Conservation (phyloP, 2,888 invertebrate species). For the Operophtera brumata region DNA sequence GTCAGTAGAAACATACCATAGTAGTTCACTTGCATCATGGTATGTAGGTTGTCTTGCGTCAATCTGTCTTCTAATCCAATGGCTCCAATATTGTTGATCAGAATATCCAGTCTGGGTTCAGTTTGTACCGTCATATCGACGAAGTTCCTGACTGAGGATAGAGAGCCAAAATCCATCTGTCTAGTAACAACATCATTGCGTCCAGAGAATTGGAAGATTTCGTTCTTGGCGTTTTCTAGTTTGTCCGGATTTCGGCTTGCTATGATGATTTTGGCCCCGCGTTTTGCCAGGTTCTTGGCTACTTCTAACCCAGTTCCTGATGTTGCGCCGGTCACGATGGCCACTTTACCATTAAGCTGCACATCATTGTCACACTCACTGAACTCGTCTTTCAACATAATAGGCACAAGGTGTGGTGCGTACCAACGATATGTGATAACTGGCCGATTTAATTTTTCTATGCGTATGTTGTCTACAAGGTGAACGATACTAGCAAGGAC, state of each 20-base stretch:
- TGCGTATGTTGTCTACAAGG: background rate
- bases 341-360: constrained; percentile 57
- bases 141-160: constrained; percentile 79
- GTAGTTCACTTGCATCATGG: constrained; percentile 81
- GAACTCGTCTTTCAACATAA: constrained; percentile 50
- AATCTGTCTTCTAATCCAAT: constrained; percentile 62
- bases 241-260: constrained; percentile 71
- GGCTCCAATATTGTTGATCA: constrained; percentile 76
- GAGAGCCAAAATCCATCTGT: constrained; percentile 73
- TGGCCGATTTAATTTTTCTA: constrained; percentile 12
- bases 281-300: constrained; percentile 64
- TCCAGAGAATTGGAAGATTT: constrained; percentile 45
- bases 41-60: constrained; percentile 82
- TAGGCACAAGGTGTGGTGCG: constrained; percentile 3
- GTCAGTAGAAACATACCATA: constrained; percentile 62
- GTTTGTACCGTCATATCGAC: constrained; percentile 73
- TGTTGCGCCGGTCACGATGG: constrained; percentile 65
- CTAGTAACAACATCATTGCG: constrained; percentile 49
- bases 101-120: constrained; percentile 71
- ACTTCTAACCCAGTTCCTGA: constrained; percentile 61
- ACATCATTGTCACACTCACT: constrained; percentile 49
- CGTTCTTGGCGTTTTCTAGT: constrained; percentile 42
- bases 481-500: background rate
- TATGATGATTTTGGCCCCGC: constrained; percentile 80
- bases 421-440: constrained; percentile 17